phyloP scores from a whole-genome alignment of 2,888 invertebrate genomes.

The Agonopterix heracliana region DNA sequence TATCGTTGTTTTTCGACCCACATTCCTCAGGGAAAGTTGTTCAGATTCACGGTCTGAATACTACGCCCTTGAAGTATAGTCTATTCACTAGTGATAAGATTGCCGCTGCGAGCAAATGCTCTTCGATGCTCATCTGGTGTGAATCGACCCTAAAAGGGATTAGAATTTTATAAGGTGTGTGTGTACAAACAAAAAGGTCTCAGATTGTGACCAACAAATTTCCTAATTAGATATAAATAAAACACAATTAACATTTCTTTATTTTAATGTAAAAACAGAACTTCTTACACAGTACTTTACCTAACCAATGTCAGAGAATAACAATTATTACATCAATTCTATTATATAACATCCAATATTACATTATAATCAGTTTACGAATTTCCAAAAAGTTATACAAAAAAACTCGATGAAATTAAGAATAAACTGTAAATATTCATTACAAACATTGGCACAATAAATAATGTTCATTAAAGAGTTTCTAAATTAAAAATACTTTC shows the following conservation, averaged over 20 bases:
- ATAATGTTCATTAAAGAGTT: slow-evolving; percentile 21
- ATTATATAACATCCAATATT: slow-evolving; percentile 34
- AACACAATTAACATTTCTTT: slow-evolving; percentile 49
- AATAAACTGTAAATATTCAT: slow-evolving; percentile 15
- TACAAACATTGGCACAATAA: slow-evolving; percentile 46
- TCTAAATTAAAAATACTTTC: slow-evolving; percentile 17
- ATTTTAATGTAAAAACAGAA: slow-evolving; percentile 70
- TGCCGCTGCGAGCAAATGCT: too few relatives aligned
- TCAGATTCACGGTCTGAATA: too few relatives aligned
- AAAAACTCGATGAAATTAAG: slow-evolving; percentile 12
- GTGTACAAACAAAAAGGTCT: too few relatives aligned
- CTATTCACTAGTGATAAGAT: too few relatives aligned
- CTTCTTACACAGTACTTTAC: slow-evolving; percentile 42
- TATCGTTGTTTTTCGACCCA: too few relatives aligned
- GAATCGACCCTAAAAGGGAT: too few relatives aligned
- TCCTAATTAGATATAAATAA: slow-evolving; percentile 18
- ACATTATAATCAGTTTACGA: slow-evolving; percentile 14
- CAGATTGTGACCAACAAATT: too few relatives aligned
- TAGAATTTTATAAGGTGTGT: too few relatives aligned
- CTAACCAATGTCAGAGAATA: slow-evolving; percentile 51
- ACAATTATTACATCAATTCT: slow-evolving; percentile 58
- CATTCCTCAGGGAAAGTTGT: too few relatives aligned
- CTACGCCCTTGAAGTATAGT: too few relatives aligned
- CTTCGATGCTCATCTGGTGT: too few relatives aligned
- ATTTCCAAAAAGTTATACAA: slow-evolving; percentile 23